Conservation (phyloP, 2,888 invertebrate species). For the Drosophila austrosaltans region DNA sequence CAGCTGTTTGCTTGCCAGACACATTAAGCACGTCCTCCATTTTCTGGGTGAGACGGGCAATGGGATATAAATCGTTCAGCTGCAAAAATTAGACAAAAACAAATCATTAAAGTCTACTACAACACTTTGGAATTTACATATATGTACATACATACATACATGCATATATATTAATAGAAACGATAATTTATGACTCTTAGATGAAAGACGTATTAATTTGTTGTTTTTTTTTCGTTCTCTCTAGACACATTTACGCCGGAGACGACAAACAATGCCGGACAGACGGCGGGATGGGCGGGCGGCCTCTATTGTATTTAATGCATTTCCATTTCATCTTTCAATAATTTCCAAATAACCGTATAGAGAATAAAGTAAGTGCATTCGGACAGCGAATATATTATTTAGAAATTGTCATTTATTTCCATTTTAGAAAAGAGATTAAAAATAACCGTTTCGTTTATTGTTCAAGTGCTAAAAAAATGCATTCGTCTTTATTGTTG, state of each 20-base stretch:
- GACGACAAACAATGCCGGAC: slow-evolving; percentile 22
- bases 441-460: neutral
- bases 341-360: slow-evolving; percentile 11
- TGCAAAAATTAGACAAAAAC: slow-evolving; percentile 60
- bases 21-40: slow-evolving; percentile 81
- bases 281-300: neutral
- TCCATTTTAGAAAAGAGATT: neutral
- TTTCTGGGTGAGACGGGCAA: slow-evolving; percentile 81
- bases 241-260: slow-evolving; percentile 56
- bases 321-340: slow-evolving; percentile 47
- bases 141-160: neutral
- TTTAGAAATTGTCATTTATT: neutral
- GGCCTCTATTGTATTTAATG: neutral
- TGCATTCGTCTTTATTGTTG: neutral
- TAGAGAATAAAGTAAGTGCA: neutral
- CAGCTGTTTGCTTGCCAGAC: slow-evolving; percentile 45
- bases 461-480: neutral
- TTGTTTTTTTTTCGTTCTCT: slow-evolving; percentile 37
- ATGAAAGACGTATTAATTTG: slow-evolving; percentile 71
- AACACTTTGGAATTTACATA: slow-evolving; percentile 8
- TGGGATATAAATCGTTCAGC: slow-evolving; percentile 83
- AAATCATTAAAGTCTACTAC: slow-evolving; percentile 49
- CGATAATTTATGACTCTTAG: slow-evolving; percentile 71
- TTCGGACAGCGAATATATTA: neutral
- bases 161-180: slow-evolving; percentile 20